A percentile compares a stretch with the other conserved stretches of the same genome.
Conservation (phyloP, 2,113 vertebrate genomes). For the Macrotus californicus region DNA sequence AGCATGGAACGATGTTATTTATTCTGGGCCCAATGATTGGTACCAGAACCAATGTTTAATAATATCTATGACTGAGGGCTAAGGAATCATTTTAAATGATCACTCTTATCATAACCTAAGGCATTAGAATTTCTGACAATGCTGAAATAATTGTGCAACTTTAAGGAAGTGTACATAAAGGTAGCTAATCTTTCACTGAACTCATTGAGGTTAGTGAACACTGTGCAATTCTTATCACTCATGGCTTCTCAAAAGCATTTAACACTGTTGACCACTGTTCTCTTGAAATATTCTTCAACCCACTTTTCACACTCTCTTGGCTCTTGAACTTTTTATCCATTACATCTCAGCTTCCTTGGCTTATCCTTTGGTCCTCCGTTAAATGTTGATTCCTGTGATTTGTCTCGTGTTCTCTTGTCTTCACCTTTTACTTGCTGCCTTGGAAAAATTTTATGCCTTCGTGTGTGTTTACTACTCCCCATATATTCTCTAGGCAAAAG, state of each 20-base stretch:
- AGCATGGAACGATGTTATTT: constrained; percentile 72
- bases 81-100: constrained; percentile 43
- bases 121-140: constrained; percentile 23
- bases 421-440: not conserved
- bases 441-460: not conserved
- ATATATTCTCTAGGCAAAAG: not conserved
- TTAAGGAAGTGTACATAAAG: constrained; percentile 13
- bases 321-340: not conserved
- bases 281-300: not conserved
- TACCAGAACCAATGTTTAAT: constrained; percentile 54
- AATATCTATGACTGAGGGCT: constrained; percentile 19
- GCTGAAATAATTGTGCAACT: constrained; percentile 24
- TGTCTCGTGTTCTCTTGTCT: not conserved
- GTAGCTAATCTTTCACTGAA: not conserved
- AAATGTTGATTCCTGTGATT: not conserved
- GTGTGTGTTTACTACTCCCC: not conserved
- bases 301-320: not conserved
- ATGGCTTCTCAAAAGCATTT: not conserved
- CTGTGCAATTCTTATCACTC: not conserved
- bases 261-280: not conserved
- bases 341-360: not conserved
- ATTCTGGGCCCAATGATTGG: constrained; percentile 53
- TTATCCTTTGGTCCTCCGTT: not conserved
- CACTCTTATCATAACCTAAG: constrained; percentile 24
- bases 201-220: not conserved